These are phyloP conservation scores for Epinephelus moara DNA, from an alignment of 2,113 vertebrate species.

Conservation along the genomic window DNA sequence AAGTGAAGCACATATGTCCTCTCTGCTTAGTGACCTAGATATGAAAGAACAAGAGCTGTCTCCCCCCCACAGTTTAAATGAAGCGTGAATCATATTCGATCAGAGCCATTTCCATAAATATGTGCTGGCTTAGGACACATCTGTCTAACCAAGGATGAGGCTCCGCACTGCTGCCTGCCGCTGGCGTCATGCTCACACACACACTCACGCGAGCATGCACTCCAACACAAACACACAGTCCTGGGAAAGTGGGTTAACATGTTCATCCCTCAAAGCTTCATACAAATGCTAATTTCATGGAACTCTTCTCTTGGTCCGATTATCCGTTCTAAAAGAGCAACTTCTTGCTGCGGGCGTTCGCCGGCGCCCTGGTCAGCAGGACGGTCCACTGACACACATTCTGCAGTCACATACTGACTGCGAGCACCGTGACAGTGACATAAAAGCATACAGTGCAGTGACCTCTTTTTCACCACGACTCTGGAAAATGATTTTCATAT, in stretches of 20 bases:
- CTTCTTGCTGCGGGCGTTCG: slow-evolving; percentile 41
- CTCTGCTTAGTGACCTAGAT: slow-evolving; percentile 68
- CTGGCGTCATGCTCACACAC: slow-evolving; percentile 25
- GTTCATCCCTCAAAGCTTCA: slow-evolving; percentile 64
- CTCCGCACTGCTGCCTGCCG: slow-evolving; percentile 46
- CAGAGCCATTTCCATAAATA: slow-evolving; percentile 63
- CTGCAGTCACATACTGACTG: slow-evolving; percentile 19
- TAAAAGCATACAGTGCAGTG: background rate
- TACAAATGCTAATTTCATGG: slow-evolving; percentile 68
- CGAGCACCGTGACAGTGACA: slow-evolving; percentile 8
- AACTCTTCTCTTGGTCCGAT: slow-evolving; percentile 56
- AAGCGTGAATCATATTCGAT: slow-evolving; percentile 64
- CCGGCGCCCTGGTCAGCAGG: slow-evolving; percentile 49
- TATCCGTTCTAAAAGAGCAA: slow-evolving; percentile 37
- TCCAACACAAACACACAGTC: slow-evolving; percentile 13
- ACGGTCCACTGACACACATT: slow-evolving; percentile 80
- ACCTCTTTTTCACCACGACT: slow-evolving; percentile 10
- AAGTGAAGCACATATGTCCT: slow-evolving; percentile 13
- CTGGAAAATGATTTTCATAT: background rate
- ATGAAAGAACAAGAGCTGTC: slow-evolving; percentile 13
- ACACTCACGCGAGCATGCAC: slow-evolving; percentile 8
- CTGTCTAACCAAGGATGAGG: slow-evolving; percentile 53
- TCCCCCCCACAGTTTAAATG: slow-evolving; percentile 47
- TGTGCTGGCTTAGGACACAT: slow-evolving; percentile 54
- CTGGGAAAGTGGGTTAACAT: slow-evolving; percentile 70